A percentile compares a stretch with the other conserved stretches of the same genome.
Evolutionary conservation across 2,113 vertebrate species (phyloP).

Genomic region (Echinops telfairi): DNA sequence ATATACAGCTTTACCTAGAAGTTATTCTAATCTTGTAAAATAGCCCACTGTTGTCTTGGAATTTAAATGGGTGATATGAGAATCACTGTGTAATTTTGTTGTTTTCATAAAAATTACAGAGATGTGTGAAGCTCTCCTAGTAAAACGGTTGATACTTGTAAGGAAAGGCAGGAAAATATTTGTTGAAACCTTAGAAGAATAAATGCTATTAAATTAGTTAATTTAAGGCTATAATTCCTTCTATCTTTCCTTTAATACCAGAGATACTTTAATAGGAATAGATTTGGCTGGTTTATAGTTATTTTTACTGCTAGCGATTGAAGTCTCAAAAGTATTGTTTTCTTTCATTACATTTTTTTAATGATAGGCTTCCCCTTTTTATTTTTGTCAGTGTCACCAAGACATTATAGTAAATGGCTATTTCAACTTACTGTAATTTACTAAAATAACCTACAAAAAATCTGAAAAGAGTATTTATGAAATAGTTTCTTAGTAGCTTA

Average conservation of each 20-base stretch:
- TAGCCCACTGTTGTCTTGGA: conserved; percentile 11
- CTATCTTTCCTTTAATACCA: conserved; percentile 19
- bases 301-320: conserved; percentile 24
- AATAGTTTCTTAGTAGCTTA: conserved; percentile 25
- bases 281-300: neutral
- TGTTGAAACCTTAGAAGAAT: neutral
- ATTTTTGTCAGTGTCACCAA: conserved; percentile 31
- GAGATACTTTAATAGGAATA: neutral
- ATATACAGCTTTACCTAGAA: neutral
- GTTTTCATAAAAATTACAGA: conserved; percentile 62
- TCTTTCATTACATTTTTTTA: conserved; percentile 47
- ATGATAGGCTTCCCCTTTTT: neutral
- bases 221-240: conserved; percentile 15
- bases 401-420: neutral
- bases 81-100: neutral
- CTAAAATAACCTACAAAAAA: neutral
- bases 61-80: conserved; percentile 3
- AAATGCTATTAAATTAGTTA: conserved; percentile 38
- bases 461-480: conserved; percentile 43
- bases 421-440: conserved; percentile 37
- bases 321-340: neutral
- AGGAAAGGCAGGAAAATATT: conserved; percentile 52
- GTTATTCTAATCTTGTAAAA: conserved; percentile 11
- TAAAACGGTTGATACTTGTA: conserved; percentile 33
- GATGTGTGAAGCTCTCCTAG: neutral